Conservation (phyloP, 2,888 invertebrate species). For the Agrochola circellaris region DNA sequence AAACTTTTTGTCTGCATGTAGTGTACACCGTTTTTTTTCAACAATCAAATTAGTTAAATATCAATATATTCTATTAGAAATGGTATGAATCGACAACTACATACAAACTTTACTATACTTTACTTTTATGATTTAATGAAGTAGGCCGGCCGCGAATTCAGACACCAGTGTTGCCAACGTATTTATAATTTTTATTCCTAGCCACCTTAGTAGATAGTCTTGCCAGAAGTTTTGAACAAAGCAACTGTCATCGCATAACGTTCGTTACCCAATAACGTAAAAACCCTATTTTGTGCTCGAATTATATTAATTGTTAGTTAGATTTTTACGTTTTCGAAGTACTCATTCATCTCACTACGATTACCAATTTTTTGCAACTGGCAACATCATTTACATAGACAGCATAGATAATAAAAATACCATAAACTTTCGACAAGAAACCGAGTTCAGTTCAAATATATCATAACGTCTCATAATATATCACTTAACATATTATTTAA, state of each 20-base stretch:
- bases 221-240: conserved; percentile 18
- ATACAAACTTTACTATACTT: conserved; percentile 52
- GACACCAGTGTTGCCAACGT: conserved; percentile 38
- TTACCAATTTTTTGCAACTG: neutral
- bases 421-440: conserved; percentile 9
- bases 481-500: conserved; percentile 29
- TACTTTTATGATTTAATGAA: conserved; percentile 35
- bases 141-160: conserved; percentile 62
- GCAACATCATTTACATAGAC: conserved; percentile 28
- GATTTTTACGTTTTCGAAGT: neutral
- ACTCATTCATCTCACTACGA: neutral
- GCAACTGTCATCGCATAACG: neutral
- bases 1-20: too few relatives aligned
- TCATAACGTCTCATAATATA: neutral
- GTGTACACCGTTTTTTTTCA: neutral
- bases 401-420: conserved; percentile 22
- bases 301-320: neutral
- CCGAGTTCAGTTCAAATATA: conserved; percentile 35
- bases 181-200: conserved; percentile 2
- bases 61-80: conserved; percentile 16
- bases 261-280: neutral
- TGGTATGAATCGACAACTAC: conserved; percentile 55
- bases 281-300: conserved; percentile 28
- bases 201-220: conserved; percentile 6
- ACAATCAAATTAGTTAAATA: conserved; percentile 35